Conservation (phyloP, 2,797 vertebrate species). For the Anableps anableps region DNA sequence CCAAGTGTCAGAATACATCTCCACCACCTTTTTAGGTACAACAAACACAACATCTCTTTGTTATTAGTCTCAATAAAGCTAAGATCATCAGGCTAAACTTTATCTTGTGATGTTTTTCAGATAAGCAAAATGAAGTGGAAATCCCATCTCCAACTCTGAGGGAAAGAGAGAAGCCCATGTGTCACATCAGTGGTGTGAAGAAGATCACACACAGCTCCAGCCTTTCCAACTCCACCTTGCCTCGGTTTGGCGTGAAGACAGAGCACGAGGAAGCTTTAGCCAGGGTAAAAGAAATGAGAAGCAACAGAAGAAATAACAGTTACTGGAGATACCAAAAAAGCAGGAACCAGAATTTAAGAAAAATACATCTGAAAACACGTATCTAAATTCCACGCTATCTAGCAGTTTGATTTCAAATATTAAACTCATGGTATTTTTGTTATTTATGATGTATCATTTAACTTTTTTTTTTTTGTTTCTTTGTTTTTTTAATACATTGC, state of each 20-base stretch:
- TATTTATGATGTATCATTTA: neutral
- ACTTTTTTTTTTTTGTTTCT: too few species aligned
- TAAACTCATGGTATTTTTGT: neutral
- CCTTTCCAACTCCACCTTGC: constrained; percentile 84
- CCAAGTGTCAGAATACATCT: constrained; percentile 97
- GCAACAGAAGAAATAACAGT: neutral
- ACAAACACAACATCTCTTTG: constrained; percentile 16
- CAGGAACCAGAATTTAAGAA: neutral
- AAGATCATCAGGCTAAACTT: constrained; percentile 34
- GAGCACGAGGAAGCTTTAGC: constrained; percentile 90
- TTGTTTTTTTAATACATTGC: too few species aligned
- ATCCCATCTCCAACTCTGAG: constrained; percentile 90
- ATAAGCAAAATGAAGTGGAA: constrained; percentile 95
- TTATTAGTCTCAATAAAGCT: constrained; percentile 3
- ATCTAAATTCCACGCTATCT: neutral
- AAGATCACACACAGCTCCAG: constrained; percentile 88
- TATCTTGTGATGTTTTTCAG: constrained; percentile 68
- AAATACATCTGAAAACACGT: neutral
- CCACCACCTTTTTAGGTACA: constrained; percentile 94
- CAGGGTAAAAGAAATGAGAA: constrained; percentile 76
- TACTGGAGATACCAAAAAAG: neutral
- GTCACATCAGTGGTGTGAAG: constrained; percentile 92
- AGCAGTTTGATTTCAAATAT: neutral
- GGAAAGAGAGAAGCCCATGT: constrained; percentile 91
- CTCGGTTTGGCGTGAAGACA: constrained; percentile 90